These are phyloP conservation scores for Conops quadrifasciatus DNA, from an alignment of 2,888 invertebrate species.

Conservation along the genomic window DNA sequence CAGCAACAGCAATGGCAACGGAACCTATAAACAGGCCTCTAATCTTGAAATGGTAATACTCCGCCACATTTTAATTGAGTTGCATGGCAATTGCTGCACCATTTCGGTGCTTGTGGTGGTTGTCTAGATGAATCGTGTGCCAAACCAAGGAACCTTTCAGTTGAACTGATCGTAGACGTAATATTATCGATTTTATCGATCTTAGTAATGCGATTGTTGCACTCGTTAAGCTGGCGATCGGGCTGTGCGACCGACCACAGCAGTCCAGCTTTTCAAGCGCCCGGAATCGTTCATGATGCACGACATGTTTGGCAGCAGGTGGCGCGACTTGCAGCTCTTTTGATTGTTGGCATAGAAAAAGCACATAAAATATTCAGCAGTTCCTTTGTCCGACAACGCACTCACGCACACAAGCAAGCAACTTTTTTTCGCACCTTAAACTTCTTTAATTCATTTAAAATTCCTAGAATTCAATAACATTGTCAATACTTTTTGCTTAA, in stretches of 20 bases:
- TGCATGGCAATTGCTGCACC: slow-evolving; percentile 18
- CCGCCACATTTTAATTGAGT: slow-evolving; percentile 27
- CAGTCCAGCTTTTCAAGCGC: background rate
- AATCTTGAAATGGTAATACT: slow-evolving; percentile 9
- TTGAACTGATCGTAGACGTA: too few relatives aligned
- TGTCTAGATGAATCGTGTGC: slow-evolving; percentile 9
- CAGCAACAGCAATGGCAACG: too few relatives aligned
- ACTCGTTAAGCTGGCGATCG: background rate
- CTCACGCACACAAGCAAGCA: too few relatives aligned
- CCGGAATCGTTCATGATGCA: slow-evolving; percentile 15
- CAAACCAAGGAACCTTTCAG: slow-evolving; percentile 15
- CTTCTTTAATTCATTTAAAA: too few relatives aligned
- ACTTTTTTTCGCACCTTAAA: too few relatives aligned
- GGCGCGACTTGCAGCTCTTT: slow-evolving; percentile 14
- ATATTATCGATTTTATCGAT: slow-evolving; percentile 11
- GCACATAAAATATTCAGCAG: too few relatives aligned
- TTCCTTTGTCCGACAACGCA: too few relatives aligned
- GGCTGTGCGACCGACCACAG: too few relatives aligned
- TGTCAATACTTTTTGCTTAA: too few relatives aligned
- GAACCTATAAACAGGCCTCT: too few relatives aligned
- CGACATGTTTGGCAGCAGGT: slow-evolving; percentile 24
- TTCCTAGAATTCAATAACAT: too few relatives aligned
- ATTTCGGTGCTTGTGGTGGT: too few relatives aligned
- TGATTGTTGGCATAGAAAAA: slow-evolving; percentile 27
- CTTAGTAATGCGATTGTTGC: background rate